phyloP scores from a whole-genome alignment of 2,797 vertebrate genomes.

The Mormyrus proboscirostris region DNA sequence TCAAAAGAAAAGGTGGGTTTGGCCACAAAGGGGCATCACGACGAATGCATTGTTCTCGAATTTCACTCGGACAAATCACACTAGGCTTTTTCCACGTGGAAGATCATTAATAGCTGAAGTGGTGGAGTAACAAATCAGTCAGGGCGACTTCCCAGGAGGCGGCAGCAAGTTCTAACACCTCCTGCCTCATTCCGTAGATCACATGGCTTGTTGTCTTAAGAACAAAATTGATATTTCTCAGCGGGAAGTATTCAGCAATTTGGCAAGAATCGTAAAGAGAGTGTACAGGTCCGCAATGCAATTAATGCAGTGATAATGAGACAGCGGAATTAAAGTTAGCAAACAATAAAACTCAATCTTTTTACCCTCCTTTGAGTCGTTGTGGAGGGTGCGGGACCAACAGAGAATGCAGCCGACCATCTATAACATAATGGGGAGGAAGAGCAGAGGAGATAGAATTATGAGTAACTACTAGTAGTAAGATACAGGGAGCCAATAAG shows the following conservation, averaged over 20 bases:
- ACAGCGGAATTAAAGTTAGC: neutral
- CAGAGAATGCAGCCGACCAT: neutral
- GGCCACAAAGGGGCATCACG: neutral
- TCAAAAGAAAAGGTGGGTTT: neutral
- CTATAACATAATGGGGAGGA: neutral
- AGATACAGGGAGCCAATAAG: neutral
- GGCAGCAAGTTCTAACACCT: neutral
- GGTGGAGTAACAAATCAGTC: neutral
- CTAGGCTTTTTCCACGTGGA: neutral
- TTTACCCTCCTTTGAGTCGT: neutral
- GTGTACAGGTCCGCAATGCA: neutral
- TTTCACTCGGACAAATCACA: neutral
- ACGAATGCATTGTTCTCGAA: neutral
- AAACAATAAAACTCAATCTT: neutral
- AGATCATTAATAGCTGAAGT: neutral
- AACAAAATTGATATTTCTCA: neutral
- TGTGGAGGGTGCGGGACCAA: neutral
- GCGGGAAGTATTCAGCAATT: neutral
- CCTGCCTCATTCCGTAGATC: neutral
- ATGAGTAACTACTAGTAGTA: neutral
- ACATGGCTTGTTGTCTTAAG: neutral
- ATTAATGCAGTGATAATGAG: constrained; percentile 8
- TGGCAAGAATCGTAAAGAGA: neutral
- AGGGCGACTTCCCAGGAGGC: neutral
- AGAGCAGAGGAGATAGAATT: neutral